These are phyloP conservation scores for Ahaetulla prasina DNA, from an alignment of 2,113 vertebrate species.

Conservation along the genomic window DNA sequence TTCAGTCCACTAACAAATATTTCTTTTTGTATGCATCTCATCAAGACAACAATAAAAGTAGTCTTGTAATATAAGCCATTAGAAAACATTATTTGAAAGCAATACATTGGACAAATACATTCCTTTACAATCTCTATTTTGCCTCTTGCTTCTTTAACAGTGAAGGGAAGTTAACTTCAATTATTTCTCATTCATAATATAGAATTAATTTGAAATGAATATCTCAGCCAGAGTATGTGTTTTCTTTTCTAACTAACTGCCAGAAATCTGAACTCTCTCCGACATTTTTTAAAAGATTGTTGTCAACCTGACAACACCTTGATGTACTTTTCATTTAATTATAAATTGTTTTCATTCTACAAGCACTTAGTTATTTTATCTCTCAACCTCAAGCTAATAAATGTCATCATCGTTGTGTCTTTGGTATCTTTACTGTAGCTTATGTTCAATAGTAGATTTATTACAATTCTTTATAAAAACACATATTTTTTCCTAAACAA, in stretches of 20 bases:
- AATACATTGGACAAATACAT: neutral
- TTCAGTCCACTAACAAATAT: neutral
- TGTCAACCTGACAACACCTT: neutral
- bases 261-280: neutral
- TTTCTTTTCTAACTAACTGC: neutral
- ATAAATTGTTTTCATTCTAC: neutral
- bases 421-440: neutral
- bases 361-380: neutral
- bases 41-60: neutral
- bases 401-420: neutral
- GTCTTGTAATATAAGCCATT: neutral
- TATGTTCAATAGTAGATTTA: neutral
- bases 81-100: neutral
- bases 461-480: neutral
- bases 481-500: neutral
- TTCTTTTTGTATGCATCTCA: neutral
- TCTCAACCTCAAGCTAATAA: neutral
- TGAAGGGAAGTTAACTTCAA: neutral
- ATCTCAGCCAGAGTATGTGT: no score
- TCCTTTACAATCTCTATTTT: neutral
- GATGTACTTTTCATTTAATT: neutral
- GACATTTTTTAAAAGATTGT: neutral
- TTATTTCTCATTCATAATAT: neutral
- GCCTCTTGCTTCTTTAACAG: neutral
- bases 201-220: neutral